These are phyloP conservation scores for Oreochromis grahami DNA, from an alignment of 2,797 vertebrate species.

Conservation along the genomic window DNA sequence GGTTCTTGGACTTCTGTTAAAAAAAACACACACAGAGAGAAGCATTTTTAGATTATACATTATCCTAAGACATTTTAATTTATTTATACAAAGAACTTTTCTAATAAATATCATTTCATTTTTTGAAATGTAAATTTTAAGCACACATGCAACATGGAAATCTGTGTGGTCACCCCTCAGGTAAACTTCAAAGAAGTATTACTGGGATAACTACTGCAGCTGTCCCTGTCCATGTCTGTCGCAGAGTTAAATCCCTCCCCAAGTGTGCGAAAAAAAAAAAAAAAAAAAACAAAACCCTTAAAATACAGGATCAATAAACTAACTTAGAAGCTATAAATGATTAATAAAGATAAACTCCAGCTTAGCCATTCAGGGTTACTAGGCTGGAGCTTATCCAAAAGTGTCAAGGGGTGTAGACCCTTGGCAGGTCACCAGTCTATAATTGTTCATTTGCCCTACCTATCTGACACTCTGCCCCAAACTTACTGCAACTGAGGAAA, in stretches of 20 bases:
- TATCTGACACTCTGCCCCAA: not conserved
- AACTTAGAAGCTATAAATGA: not conserved
- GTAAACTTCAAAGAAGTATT: not conserved
- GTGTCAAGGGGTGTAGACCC: not conserved
- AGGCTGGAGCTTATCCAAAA: not conserved
- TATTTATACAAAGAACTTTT: not conserved
- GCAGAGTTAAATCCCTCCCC: not conserved
- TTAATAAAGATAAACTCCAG: not conserved
- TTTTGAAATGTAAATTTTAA: not conserved
- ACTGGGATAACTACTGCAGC: not conserved
- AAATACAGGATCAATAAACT: not conserved
- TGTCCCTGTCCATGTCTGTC: not conserved
- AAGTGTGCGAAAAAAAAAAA: not conserved
- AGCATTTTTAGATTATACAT: not conserved
- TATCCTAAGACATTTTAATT: not conserved
- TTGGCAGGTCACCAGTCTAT: not conserved
- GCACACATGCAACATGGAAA: not conserved
- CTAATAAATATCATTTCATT: not conserved
- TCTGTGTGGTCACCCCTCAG: not conserved
- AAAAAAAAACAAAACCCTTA: rapidly evolving
- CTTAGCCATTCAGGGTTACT: not conserved
- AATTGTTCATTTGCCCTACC: not conserved
- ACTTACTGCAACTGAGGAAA: not conserved
- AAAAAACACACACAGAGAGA: not conserved
- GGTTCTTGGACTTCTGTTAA: not conserved